These are phyloP conservation scores for Horisme vitalbata DNA, from an alignment of 2,888 invertebrate genomes.

Conservation along the genomic window DNA sequence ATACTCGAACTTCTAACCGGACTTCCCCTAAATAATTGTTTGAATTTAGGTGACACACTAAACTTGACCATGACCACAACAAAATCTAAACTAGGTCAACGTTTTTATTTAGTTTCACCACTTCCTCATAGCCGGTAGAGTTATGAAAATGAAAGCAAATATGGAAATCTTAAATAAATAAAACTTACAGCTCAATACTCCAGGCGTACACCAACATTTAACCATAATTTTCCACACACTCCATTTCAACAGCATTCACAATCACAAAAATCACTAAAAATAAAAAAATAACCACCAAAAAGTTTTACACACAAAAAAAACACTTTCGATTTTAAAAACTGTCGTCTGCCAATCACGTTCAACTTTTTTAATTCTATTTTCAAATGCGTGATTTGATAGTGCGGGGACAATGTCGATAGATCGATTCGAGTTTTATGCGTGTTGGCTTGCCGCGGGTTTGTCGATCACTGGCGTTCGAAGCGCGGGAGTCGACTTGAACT, in stretches of 20 bases:
- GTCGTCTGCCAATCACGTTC: constrained; percentile 1
- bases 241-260: too few relatives aligned
- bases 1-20: too few relatives aligned
- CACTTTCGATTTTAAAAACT: constrained; percentile 5
- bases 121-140: too few relatives aligned
- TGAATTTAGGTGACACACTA: too few relatives aligned
- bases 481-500: constrained; percentile 67
- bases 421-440: constrained; percentile 58
- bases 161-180: neutral
- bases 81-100: too few relatives aligned
- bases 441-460: constrained; percentile 68
- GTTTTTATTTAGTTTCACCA: too few relatives aligned
- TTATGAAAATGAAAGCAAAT: too few relatives aligned
- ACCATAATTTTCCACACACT: constrained; percentile 23
- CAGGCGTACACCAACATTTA: constrained; percentile 16
- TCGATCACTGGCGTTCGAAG: constrained; percentile 62
- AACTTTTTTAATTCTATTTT: constrained; percentile 9
- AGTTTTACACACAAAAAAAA: constrained; percentile 8
- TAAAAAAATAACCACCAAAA: constrained; percentile 17
- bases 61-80: too few relatives aligned
- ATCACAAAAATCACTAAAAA: constrained; percentile 8
- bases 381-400: constrained; percentile 13
- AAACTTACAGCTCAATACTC: constrained; percentile 21
- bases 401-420: constrained; percentile 30
- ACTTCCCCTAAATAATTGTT: too few relatives aligned